These are phyloP conservation scores for Linepithema humile DNA, from an alignment of 1,140 invertebrate genomes.

Conservation along the genomic window DNA sequence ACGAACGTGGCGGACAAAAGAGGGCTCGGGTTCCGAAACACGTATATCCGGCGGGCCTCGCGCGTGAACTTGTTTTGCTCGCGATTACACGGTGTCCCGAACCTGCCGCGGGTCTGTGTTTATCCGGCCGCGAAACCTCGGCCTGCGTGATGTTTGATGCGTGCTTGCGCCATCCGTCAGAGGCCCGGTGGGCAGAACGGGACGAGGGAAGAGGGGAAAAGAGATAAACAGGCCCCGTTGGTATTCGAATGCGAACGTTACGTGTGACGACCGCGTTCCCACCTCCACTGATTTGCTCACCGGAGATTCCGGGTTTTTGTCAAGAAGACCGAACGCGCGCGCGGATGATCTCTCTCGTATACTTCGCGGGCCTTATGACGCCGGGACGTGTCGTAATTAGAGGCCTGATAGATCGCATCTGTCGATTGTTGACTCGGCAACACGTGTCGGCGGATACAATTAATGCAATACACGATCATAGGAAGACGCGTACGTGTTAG, in stretches of 20 bases:
- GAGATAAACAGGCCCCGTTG: constrained; percentile 24
- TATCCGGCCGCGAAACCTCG: constrained; percentile 41
- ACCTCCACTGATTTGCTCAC: neutral
- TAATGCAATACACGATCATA: neutral
- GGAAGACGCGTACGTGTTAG: neutral
- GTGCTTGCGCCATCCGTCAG: constrained; percentile 23
- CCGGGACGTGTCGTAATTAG: constrained; percentile 30
- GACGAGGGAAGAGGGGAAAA: neutral
- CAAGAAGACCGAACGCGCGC: neutral
- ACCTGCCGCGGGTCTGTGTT: constrained; percentile 40
- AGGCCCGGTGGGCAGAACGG: neutral
- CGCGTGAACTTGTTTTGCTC: constrained; percentile 50
- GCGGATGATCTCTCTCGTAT: neutral
- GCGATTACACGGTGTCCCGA: constrained; percentile 58
- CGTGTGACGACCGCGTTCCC: constrained; percentile 10
- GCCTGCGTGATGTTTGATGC: neutral
- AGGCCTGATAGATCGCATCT: constrained; percentile 22
- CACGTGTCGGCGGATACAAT: constrained; percentile 30
- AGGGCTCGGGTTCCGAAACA: constrained; percentile 34
- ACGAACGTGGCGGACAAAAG: constrained; percentile 62
- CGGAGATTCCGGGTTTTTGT: constrained; percentile 45
- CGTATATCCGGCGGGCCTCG: constrained; percentile 14
- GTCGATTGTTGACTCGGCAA: neutral
- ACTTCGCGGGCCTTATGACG: neutral
- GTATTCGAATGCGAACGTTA: constrained; percentile 49